Evolutionary conservation across 2,113 vertebrate genomes (phyloP).

Genomic region (Saiga tatarica): DNA sequence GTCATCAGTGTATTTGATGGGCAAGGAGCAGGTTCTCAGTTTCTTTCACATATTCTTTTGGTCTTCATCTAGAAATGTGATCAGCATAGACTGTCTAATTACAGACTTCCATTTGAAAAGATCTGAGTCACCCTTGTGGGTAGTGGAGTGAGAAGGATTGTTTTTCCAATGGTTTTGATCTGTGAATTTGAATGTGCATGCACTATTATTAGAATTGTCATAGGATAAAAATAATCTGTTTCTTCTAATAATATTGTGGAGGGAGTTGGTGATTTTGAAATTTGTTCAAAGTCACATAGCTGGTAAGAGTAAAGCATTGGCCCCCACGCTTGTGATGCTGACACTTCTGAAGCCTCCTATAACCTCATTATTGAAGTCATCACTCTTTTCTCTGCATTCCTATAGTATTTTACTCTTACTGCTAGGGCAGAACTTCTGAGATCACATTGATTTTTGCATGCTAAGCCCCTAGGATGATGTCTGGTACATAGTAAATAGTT

Average conservation of each 20-base stretch:
- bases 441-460: background rate
- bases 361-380: background rate
- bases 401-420: background rate
- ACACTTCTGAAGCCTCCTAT: background rate
- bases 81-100: background rate
- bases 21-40: background rate
- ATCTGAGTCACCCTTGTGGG: background rate
- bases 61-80: constrained; percentile 8
- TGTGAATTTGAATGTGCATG: background rate
- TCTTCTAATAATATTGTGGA: background rate
- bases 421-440: background rate
- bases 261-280: background rate
- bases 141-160: background rate
- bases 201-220: constrained; percentile 9
- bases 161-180: constrained; percentile 16
- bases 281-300: background rate
- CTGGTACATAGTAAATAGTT: background rate
- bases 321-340: background rate
- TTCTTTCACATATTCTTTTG: background rate
- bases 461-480: background rate
- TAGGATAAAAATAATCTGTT: background rate
- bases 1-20: background rate
- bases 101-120: constrained; percentile 25
- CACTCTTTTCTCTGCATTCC: background rate
- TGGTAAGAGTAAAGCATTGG: background rate